Conservation (phyloP, 1,140 invertebrate species). For the Drosophila kepulauana region DNA sequence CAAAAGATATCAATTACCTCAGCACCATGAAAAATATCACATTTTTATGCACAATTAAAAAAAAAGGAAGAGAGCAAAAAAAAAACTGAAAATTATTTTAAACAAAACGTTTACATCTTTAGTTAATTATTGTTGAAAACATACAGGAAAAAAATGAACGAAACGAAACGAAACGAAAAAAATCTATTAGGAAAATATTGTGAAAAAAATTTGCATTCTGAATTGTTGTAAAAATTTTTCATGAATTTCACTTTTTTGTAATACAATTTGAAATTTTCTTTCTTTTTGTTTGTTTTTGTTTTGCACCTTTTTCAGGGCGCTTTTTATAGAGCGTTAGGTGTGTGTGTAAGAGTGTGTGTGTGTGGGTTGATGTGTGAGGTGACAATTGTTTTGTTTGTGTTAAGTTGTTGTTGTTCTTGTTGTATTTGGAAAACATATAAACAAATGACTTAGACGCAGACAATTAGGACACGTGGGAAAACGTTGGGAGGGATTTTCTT, state of each 20-base stretch:
- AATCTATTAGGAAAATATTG: slow-evolving; percentile 36
- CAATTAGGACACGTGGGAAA: slow-evolving; percentile 86
- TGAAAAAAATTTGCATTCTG: slow-evolving; percentile 72
- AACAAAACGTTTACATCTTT: slow-evolving; percentile 15
- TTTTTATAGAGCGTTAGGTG: slow-evolving; percentile 55
- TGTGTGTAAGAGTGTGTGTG: slow-evolving; percentile 48
- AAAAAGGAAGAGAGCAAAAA: slow-evolving; percentile 18
- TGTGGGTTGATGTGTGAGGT: slow-evolving; percentile 18
- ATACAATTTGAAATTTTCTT: slow-evolving; percentile 24
- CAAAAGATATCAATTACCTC: slow-evolving; percentile 36
- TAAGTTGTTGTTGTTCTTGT: slow-evolving; percentile 68
- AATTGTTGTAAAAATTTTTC: slow-evolving; percentile 74
- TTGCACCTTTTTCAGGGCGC: slow-evolving; percentile 38
- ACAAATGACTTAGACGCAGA: slow-evolving; percentile 87
- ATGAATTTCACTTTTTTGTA: slow-evolving; percentile 18
- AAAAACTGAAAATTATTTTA: neutral
- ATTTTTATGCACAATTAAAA: slow-evolving; percentile 45
- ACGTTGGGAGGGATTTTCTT: slow-evolving; percentile 64
- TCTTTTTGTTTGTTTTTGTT: slow-evolving; percentile 38
- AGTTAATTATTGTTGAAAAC: slow-evolving; percentile 14
- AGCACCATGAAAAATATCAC: slow-evolving; percentile 66
- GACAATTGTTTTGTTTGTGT: slow-evolving; percentile 38
- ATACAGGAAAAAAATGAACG: slow-evolving; percentile 14
- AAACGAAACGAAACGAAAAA: slow-evolving; percentile 28
- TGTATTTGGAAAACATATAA: slow-evolving; percentile 84